A percentile compares a stretch with the other conserved stretches of the same genome.
Conservation (phyloP, 2,888 invertebrate genomes). For the Agriotes lineatus region DNA sequence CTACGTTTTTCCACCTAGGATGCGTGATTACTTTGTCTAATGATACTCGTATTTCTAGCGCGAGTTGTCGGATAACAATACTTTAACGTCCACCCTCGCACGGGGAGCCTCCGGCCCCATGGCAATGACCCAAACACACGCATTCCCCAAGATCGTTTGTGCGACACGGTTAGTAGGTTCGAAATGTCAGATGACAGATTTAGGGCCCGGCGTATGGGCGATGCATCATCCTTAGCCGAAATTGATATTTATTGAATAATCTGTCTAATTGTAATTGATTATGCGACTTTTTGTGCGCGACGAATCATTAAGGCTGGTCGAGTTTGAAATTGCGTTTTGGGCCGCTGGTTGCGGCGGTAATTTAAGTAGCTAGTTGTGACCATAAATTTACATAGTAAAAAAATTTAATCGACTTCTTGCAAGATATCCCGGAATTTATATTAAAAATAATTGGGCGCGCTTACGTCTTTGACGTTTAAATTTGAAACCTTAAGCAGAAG, state of each 20-base stretch:
- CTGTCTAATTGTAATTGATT: constrained; percentile 15
- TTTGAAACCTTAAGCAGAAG: no score
- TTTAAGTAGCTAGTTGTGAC: no score
- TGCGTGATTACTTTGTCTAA: neutral
- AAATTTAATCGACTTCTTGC: no score
- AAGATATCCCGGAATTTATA: no score
- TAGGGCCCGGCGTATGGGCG: constrained; percentile 15
- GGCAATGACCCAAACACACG: constrained; percentile 66
- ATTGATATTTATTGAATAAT: constrained; percentile 24
- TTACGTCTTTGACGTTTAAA: no score
- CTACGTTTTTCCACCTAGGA: neutral
- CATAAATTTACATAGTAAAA: no score
- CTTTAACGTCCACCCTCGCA: constrained; percentile 61
- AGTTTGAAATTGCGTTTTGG: neutral
- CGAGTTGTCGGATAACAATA: constrained; percentile 16
- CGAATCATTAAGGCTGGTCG: neutral
- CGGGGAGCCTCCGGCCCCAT: constrained; percentile 67
- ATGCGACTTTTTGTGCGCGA: constrained; percentile 1
- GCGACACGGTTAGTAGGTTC: constrained; percentile 24
- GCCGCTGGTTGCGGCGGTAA: neutral
- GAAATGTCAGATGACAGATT: constrained; percentile 32
- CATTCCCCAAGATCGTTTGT: constrained; percentile 37
- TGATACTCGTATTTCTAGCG: neutral
- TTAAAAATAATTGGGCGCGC: no score
- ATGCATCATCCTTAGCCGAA: constrained; percentile 25